phyloP scores from a whole-genome alignment of 2,113 vertebrate genomes.

The Semnornis frantzii region DNA sequence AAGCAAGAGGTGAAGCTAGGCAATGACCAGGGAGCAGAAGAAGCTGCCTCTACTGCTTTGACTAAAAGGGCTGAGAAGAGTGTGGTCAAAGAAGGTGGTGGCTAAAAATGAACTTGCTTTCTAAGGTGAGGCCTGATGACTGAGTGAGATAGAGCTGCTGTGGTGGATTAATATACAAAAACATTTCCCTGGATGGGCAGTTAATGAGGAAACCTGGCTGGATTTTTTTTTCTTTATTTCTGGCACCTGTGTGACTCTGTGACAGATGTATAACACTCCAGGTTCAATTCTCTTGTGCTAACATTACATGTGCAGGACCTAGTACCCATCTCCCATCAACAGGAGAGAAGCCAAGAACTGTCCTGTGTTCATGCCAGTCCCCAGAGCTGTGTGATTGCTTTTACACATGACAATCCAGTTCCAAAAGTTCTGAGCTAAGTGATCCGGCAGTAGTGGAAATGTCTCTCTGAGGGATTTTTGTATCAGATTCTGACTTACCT shows the following conservation, averaged over 20 bases:
- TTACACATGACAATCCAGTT: not conserved
- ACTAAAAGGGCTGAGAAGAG: not conserved
- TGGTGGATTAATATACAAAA: not conserved
- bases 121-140: not conserved
- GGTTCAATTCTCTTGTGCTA: not conserved
- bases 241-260: not conserved
- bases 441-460: not conserved
- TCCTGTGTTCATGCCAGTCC: not conserved
- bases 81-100: not conserved
- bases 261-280: not conserved
- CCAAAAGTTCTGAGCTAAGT: not conserved
- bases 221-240: not conserved
- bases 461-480: not conserved
- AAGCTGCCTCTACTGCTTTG: not conserved
- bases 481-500: constrained; percentile 1
- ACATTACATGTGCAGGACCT: accelerated
- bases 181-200: not conserved
- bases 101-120: not conserved
- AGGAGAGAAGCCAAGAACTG: not conserved
- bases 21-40: constrained; percentile 18
- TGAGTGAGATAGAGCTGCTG: not conserved
- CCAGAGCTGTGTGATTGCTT: not conserved
- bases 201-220: not conserved
- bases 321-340: not conserved
- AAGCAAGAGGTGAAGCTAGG: constrained; percentile 45